Conservation (phyloP, 23 tunicate species). For the Trididemnum clinides region DNA sequence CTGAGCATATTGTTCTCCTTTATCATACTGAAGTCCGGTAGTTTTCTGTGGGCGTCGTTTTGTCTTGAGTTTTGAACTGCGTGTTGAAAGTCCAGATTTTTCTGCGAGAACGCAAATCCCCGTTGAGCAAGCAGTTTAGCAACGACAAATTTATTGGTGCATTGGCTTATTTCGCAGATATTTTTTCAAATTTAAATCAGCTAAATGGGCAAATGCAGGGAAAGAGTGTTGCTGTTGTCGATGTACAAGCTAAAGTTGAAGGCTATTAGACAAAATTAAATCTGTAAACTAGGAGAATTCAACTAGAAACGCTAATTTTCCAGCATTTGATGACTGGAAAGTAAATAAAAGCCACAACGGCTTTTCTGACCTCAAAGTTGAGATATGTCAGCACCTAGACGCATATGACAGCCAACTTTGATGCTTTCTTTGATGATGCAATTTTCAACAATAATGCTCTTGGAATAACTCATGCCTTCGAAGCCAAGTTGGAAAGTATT, state of each 20-base stretch:
- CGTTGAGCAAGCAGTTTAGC: conserved; percentile 15
- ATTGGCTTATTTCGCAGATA: conserved; percentile 20
- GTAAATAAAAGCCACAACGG: too few relatives aligned
- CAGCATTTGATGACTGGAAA: too few relatives aligned
- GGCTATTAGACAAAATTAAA: conserved; percentile 9
- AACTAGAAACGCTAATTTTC: not conserved
- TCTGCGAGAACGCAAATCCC: conserved; percentile 37
- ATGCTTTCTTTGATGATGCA: too few relatives aligned
- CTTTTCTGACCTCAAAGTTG: too few relatives aligned
- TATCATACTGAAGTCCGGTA: too few relatives aligned
- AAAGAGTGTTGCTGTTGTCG: conserved; percentile 3
- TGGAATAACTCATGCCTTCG: too few relatives aligned
- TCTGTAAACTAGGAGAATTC: not conserved
- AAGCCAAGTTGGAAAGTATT: too few relatives aligned
- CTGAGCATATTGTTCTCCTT: too few relatives aligned
- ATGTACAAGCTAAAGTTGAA: conserved; percentile 4
- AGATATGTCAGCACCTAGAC: too few relatives aligned
- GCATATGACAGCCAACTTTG: too few relatives aligned
- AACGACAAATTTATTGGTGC: conserved; percentile 26
- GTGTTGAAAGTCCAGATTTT: conserved; percentile 29
- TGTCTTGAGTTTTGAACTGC: conserved; percentile 39
- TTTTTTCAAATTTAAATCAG: conserved; percentile 16
- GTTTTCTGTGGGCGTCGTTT: too few relatives aligned
- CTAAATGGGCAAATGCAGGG: conserved; percentile 22
- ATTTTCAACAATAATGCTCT: too few relatives aligned